Conservation (phyloP, 2,113 vertebrate species). For the Rhineura floridana region DNA sequence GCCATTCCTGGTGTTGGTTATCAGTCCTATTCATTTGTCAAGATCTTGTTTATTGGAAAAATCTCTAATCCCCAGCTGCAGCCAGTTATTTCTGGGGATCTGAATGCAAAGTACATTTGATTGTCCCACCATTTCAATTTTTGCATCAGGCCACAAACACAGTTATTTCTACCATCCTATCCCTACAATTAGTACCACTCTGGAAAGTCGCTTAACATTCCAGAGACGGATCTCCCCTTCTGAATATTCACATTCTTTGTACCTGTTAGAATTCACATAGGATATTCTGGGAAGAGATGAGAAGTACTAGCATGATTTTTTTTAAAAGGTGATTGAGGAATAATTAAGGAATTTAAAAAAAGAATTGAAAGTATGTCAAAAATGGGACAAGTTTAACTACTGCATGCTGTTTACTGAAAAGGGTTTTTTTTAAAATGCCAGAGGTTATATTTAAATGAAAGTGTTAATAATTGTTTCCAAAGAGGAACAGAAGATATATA, state of each 20-base stretch:
- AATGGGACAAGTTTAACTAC: background rate
- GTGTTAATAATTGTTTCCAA: constrained; percentile 18
- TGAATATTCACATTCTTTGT: constrained; percentile 5
- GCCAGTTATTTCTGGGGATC: constrained; percentile 42
- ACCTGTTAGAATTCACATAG: constrained; percentile 39
- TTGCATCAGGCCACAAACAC: background rate
- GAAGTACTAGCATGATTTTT: background rate
- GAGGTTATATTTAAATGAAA: constrained; percentile 11
- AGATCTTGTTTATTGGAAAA: constrained; percentile 63
- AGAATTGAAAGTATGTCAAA: constrained; percentile 20
- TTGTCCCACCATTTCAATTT: constrained; percentile 31
- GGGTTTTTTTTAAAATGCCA: background rate
- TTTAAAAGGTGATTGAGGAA: constrained; percentile 1
- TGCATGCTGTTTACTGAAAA: constrained; percentile 22
- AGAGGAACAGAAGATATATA: constrained; percentile 4
- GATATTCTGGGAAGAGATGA: constrained; percentile 6
- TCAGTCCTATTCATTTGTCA: constrained; percentile 58
- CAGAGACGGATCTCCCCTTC: background rate
- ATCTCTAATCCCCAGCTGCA: constrained; percentile 54
- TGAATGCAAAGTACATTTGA: constrained; percentile 53
- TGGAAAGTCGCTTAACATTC: constrained; percentile 38
- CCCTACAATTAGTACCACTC: constrained; percentile 50
- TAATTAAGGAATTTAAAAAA: background rate
- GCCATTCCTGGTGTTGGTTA: constrained; percentile 30
- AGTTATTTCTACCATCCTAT: constrained; percentile 43